A percentile compares a stretch with the other conserved stretches of the same genome.
phyloP scores from a whole-genome alignment of 1,140 invertebrate species.

The Anastrepha ludens region DNA sequence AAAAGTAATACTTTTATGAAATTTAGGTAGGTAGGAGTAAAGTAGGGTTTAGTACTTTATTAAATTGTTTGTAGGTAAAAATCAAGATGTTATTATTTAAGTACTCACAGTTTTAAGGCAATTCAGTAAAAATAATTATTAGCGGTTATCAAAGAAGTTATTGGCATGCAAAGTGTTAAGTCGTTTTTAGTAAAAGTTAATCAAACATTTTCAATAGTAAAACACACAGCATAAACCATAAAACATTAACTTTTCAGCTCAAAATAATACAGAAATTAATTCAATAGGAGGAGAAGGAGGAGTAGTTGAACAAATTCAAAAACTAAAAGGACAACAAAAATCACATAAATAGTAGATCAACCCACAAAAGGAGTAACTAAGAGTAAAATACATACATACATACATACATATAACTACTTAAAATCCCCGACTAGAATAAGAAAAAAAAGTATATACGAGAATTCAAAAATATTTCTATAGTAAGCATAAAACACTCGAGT shows the following conservation, averaged over 20 bases:
- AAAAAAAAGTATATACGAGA: constrained; percentile 9
- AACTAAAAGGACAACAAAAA: constrained; percentile 47
- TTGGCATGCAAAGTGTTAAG: constrained; percentile 32
- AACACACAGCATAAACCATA: constrained; percentile 1
- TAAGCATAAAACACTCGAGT: constrained; percentile 5
- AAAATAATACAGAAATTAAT: constrained; percentile 21
- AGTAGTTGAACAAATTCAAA: constrained; percentile 20
- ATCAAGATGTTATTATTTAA: neutral
- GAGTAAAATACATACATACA: constrained; percentile 53
- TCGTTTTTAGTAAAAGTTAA: constrained; percentile 26
- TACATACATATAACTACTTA: constrained; percentile 8
- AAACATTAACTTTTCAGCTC: neutral
- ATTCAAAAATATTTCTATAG: constrained; percentile 10
- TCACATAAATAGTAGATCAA: constrained; percentile 57
- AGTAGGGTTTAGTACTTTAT: neutral
- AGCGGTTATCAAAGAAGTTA: neutral
- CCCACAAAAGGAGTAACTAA: constrained; percentile 55
- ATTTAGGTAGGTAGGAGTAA: no score
- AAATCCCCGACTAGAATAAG: neutral
- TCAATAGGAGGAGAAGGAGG: neutral
- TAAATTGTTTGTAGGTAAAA: neutral
- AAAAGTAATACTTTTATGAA: no score
- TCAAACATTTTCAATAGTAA: neutral
- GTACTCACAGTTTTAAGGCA: constrained; percentile 29
- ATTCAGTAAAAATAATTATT: constrained; percentile 1